phyloP scores from a whole-genome alignment of 2,888 invertebrate species.

The Ennomos fuscantarius region DNA sequence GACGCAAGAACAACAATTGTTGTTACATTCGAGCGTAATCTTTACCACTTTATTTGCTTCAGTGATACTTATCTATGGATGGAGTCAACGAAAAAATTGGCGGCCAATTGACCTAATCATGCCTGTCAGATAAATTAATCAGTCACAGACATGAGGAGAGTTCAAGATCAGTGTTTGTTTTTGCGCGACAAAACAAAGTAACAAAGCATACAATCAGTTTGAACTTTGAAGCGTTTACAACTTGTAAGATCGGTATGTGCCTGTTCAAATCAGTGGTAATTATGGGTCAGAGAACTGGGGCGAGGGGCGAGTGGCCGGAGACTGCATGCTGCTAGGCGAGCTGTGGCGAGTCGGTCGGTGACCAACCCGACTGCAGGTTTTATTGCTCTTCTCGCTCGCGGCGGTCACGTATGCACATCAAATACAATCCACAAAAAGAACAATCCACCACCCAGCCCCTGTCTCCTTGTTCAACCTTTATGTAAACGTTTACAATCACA shows the following conservation, averaged over 20 bases:
- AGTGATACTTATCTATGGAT: neutral
- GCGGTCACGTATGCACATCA: constrained; percentile 52
- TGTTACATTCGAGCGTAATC: constrained; percentile 32
- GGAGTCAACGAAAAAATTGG: constrained; percentile 3
- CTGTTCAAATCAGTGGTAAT: constrained; percentile 39
- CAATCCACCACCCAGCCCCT: constrained; percentile 32
- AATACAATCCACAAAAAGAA: constrained; percentile 41
- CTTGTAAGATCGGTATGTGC: constrained; percentile 17
- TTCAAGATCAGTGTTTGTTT: constrained; percentile 40
- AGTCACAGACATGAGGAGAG: constrained; percentile 39
- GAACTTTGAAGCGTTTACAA: neutral
- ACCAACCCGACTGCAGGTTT: constrained; percentile 35
- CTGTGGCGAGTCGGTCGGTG: constrained; percentile 9
- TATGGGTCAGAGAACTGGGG: constrained; percentile 41
- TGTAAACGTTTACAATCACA: constrained; percentile 7
- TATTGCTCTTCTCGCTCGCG: constrained; percentile 50
- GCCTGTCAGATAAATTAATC: constrained; percentile 36
- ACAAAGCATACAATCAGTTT: neutral
- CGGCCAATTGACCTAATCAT: constrained; percentile 17
- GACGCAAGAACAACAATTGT: constrained; percentile 43
- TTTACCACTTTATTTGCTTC: neutral
- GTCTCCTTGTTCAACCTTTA: constrained; percentile 14
- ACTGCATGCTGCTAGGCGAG: constrained; percentile 28
- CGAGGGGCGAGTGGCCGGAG: constrained; percentile 33
- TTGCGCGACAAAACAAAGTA: constrained; percentile 26